These are phyloP conservation scores for Microtus ochrogaster DNA, from an alignment of 2,113 vertebrate genomes.

Conservation along the genomic window DNA sequence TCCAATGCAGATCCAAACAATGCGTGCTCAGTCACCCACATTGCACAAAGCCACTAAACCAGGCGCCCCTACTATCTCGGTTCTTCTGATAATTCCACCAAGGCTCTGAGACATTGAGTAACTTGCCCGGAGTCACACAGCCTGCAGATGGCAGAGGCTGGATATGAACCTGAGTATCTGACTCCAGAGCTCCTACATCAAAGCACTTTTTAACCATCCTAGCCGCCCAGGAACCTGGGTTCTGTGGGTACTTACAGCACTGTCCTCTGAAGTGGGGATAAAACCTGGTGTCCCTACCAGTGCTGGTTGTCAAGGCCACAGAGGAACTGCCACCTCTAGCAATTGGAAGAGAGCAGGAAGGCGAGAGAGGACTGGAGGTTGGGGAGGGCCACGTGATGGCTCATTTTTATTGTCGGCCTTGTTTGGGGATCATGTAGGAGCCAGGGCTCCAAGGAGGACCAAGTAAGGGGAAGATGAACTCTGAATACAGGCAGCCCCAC, in stretches of 20 bases:
- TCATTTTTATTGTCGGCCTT: neutral
- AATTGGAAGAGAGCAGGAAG: neutral
- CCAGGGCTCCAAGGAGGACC: neutral
- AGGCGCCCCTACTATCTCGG: too few species aligned
- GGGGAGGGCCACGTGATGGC: neutral
- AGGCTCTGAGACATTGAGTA: slow-evolving; percentile 26
- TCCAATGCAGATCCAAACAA: neutral
- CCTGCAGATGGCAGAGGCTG: neutral
- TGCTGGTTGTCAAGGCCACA: neutral
- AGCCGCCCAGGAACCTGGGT: rapidly evolving
- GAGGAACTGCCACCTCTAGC: neutral
- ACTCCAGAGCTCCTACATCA: neutral
- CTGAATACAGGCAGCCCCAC: neutral
- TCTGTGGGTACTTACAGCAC: neutral
- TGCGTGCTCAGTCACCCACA: neutral
- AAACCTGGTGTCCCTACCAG: neutral
- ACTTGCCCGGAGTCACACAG: slow-evolving; percentile 24
- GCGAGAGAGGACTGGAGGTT: neutral
- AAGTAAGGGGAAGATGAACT: neutral
- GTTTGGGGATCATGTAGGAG: neutral
- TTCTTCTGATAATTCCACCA: neutral
- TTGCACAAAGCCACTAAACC: neutral
- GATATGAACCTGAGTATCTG: neutral
- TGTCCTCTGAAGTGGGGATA: neutral
- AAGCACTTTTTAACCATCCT: neutral